Evolutionary conservation across 2,113 vertebrate genomes (phyloP).

Genomic region (Barbus barbus): DNA sequence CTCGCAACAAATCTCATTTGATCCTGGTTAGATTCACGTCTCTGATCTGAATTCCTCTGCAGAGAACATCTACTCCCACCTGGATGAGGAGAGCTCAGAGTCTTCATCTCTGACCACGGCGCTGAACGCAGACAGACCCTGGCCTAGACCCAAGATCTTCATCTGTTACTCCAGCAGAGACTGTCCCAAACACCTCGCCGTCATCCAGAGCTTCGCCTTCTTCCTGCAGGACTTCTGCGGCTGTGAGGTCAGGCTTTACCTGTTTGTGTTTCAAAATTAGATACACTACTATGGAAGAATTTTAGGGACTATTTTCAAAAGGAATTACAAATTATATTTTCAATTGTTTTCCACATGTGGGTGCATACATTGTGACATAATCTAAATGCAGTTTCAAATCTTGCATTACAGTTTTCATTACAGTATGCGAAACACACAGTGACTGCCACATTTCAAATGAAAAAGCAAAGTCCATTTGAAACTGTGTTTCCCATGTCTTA

Average conservation of each 20-base stretch:
- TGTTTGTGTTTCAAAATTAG: background rate
- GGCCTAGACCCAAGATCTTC: constrained; percentile 91
- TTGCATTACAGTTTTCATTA: too few relatives aligned
- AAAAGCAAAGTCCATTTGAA: too few relatives aligned
- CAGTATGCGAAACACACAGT: too few relatives aligned
- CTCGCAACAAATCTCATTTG: constrained; percentile 27
- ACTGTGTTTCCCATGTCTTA: too few relatives aligned
- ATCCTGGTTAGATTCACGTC: constrained; percentile 10
- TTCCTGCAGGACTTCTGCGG: constrained; percentile 98
- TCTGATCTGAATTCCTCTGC: constrained; percentile 41
- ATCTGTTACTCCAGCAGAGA: constrained; percentile 95
- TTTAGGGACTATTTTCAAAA: too few relatives aligned
- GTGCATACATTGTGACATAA: too few relatives aligned
- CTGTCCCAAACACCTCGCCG: constrained; percentile 87
- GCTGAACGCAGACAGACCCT: constrained; percentile 80
- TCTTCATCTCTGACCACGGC: constrained; percentile 84
- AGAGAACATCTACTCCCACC: constrained; percentile 93
- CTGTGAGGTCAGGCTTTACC: constrained; percentile 74
- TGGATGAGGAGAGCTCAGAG: constrained; percentile 96
- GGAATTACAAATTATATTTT: too few relatives aligned
- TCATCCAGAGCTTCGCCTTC: constrained; percentile 93
- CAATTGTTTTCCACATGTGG: too few relatives aligned
- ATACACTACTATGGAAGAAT: too few relatives aligned
- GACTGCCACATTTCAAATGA: too few relatives aligned
- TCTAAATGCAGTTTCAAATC: too few relatives aligned